Percentiles rank a stretch among this genome's conserved stretches.
phyloP scores from a whole-genome alignment of 2,888 invertebrate species.

The Osedax fenrisi region DNA sequence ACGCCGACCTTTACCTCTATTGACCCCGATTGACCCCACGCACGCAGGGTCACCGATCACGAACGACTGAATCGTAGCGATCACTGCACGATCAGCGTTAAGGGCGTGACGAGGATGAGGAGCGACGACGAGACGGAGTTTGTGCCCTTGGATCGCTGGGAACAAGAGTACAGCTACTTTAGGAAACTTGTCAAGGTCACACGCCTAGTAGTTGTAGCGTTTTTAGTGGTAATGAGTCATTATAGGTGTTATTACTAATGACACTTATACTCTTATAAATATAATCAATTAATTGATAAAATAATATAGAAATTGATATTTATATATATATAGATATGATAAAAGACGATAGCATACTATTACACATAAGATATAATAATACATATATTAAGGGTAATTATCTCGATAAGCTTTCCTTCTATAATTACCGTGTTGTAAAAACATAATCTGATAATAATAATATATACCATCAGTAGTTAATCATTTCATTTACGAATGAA shows the following conservation, averaged over 20 bases:
- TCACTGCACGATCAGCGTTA: slow-evolving; percentile 68
- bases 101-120: slow-evolving; percentile 65
- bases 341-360: too few species aligned
- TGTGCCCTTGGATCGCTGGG: slow-evolving; percentile 67
- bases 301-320: too few species aligned
- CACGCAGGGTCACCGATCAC: slow-evolving; percentile 62
- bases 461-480: too few species aligned
- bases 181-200: slow-evolving; percentile 62
- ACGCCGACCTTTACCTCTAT: neutral
- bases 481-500: too few species aligned
- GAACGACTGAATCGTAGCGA: slow-evolving; percentile 61
- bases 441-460: too few species aligned
- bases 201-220: too few species aligned
- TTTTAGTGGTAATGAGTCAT: neutral
- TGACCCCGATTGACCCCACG: neutral
- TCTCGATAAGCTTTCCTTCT: too few species aligned
- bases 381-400: too few species aligned
- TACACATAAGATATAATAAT: too few species aligned
- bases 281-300: neutral
- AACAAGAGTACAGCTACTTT: slow-evolving; percentile 69
- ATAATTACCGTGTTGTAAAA: too few species aligned
- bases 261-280: neutral
- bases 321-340: too few species aligned
- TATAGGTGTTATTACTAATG: neutral
- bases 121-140: slow-evolving; percentile 62